Percentiles rank a stretch among this genome's conserved stretches.
Evolutionary conservation across 2,113 vertebrate species (phyloP).

Genomic region (Notarius quadriscutis): DNA sequence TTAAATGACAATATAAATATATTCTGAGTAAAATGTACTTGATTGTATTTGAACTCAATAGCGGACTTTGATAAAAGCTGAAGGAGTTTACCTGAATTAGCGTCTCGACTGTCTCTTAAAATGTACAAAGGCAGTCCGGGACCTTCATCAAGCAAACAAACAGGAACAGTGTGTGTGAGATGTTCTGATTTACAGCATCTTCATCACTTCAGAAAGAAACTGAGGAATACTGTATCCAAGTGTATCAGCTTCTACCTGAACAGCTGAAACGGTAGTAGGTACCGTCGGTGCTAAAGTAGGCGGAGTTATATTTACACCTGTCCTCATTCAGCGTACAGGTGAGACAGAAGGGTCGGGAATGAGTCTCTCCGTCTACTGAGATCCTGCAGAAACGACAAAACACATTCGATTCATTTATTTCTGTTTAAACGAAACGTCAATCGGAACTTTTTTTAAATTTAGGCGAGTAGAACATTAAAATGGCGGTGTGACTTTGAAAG

Average conservation of each 20-base stretch:
- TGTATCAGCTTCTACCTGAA: slow-evolving; percentile 69
- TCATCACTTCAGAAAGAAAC: background rate
- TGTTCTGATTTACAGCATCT: no score
- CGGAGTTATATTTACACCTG: slow-evolving; percentile 85
- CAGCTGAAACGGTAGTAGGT: slow-evolving; percentile 84
- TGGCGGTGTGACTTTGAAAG: background rate
- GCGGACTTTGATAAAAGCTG: background rate
- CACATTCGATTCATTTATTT: background rate
- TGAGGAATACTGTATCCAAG: background rate
- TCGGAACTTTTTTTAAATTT: background rate
- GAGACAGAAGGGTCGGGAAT: slow-evolving; percentile 70
- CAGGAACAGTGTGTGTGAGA: background rate
- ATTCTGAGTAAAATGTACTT: background rate
- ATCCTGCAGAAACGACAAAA: slow-evolving; percentile 64
- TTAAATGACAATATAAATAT: background rate
- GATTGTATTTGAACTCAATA: background rate
- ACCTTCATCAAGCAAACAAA: slow-evolving; percentile 70
- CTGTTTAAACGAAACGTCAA: background rate
- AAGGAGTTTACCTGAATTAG: slow-evolving; percentile 52
- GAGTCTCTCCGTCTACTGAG: slow-evolving; percentile 59
- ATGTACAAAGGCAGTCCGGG: slow-evolving; percentile 81
- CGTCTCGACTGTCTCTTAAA: slow-evolving; percentile 54
- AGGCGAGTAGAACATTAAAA: background rate
- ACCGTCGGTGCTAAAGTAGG: slow-evolving; percentile 80
- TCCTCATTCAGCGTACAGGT: slow-evolving; percentile 76